phyloP scores from a whole-genome alignment of 2,113 vertebrate species.

The Epinephelus moara region DNA sequence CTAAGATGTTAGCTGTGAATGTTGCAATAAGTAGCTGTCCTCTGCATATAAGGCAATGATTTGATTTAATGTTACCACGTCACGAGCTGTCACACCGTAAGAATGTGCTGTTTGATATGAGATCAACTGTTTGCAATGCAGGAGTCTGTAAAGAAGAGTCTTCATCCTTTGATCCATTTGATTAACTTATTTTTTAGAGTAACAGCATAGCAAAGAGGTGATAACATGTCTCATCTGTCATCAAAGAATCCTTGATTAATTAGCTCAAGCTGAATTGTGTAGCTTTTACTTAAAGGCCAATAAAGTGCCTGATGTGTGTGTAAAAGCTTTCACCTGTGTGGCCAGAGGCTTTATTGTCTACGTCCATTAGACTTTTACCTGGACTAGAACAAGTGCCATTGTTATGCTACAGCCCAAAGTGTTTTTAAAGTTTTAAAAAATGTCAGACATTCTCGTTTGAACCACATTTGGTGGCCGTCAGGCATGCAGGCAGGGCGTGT shows the following conservation, averaged over 20 bases:
- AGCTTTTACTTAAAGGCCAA: background rate
- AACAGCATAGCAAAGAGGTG: background rate
- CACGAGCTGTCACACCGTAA: background rate
- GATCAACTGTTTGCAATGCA: background rate
- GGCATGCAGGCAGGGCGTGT: conserved; percentile 48
- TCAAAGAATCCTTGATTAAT: conserved; percentile 61
- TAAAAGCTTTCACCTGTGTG: background rate
- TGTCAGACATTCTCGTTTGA: conserved; percentile 35
- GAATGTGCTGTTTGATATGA: background rate
- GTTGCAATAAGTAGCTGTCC: background rate
- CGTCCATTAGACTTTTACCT: background rate
- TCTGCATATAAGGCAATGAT: conserved; percentile 42
- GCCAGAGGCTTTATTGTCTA: background rate
- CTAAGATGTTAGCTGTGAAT: background rate
- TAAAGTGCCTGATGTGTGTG: background rate
- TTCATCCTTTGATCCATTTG: conserved; percentile 29
- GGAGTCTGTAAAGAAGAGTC: background rate
- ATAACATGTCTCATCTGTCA: conserved; percentile 3
- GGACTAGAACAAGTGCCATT: background rate
- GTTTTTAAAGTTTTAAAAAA: background rate
- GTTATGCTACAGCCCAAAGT: background rate
- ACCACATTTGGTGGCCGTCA: conserved; percentile 2
- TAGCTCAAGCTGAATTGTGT: background rate
- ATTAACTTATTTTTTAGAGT: conserved; percentile 47
- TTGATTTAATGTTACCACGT: conserved; percentile 1